A percentile compares a stretch with the other conserved stretches of the same genome.
phyloP scores from a whole-genome alignment of 1,140 invertebrate species.

The Ladona fulva region DNA sequence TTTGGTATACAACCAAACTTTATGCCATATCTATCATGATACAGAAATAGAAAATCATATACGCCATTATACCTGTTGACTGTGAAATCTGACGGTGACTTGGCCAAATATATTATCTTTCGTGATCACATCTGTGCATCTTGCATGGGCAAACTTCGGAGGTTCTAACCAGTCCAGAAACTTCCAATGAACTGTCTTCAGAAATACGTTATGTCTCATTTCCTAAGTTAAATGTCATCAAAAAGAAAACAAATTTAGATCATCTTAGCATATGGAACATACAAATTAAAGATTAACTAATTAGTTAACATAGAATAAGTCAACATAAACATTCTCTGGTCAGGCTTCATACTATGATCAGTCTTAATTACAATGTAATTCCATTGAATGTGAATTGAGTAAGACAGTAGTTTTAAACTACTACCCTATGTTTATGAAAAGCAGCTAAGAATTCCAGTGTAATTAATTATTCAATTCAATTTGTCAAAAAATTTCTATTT shows the following conservation, averaged over 20 bases:
- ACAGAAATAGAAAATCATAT: neutral
- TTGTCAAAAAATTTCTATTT: too few species aligned
- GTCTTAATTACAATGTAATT: too few species aligned
- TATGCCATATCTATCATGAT: too few species aligned
- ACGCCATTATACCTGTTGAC: slow-evolving; percentile 61
- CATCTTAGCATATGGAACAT: slow-evolving; percentile 1
- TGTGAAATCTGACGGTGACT: slow-evolving; percentile 91
- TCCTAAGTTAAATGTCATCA: slow-evolving; percentile 42
- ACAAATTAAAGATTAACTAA: neutral
- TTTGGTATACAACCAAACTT: too few species aligned
- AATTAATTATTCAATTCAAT: too few species aligned
- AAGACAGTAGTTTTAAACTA: too few species aligned
- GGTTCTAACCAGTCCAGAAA: slow-evolving; percentile 83
- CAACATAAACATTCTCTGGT: too few species aligned
- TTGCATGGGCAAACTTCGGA: slow-evolving; percentile 74
- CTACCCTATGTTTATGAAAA: too few species aligned
- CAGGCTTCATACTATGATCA: too few species aligned
- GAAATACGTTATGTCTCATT: slow-evolving; percentile 67
- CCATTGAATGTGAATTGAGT: too few species aligned
- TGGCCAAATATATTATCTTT: slow-evolving; percentile 88
- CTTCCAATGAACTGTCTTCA: slow-evolving; percentile 85
- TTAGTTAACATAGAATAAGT: too few species aligned
- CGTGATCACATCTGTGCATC: slow-evolving; percentile 60
- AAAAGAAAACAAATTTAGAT: slow-evolving; percentile 15
- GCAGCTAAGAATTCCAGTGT: too few species aligned